Evolutionary conservation across 2,797 vertebrate genomes (phyloP).

Genomic region (Sylvia borin): DNA sequence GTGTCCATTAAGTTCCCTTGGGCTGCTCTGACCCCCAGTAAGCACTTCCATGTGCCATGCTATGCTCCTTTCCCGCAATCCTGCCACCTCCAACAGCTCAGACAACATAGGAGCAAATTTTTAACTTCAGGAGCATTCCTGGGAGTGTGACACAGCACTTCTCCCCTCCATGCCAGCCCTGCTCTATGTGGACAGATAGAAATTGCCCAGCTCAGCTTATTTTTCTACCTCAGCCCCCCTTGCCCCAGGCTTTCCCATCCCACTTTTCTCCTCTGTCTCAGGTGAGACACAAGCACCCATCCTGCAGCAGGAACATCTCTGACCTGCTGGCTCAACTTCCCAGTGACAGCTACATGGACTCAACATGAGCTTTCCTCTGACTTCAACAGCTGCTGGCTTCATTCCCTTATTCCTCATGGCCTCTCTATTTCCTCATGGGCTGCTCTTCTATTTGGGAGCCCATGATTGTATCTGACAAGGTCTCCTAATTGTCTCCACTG

Average conservation of each 20-base stretch:
- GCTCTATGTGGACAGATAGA: neutral
- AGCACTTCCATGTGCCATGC: accelerated
- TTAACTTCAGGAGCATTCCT: neutral
- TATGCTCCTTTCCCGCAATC: neutral
- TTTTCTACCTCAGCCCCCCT: neutral
- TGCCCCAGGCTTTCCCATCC: neutral
- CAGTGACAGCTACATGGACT: neutral
- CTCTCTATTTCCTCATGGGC: constrained; percentile 9
- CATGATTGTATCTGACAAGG: constrained; percentile 62
- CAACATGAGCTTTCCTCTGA: neutral
- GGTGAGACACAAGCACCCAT: neutral
- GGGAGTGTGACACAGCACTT: neutral
- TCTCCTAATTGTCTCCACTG: constrained; percentile 67
- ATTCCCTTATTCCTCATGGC: neutral
- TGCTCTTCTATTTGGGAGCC: constrained; percentile 43
- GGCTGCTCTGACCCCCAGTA: neutral
- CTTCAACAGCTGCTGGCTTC: neutral
- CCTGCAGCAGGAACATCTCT: accelerated
- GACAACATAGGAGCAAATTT: neutral
- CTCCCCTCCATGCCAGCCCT: neutral
- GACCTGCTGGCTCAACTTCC: neutral
- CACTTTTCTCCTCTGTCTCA: neutral
- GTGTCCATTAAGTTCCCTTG: neutral
- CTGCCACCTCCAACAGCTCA: neutral
- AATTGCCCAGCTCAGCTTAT: neutral